Conservation (phyloP, 2,888 invertebrate species). For the Cremastobaeus sp. region DNA sequence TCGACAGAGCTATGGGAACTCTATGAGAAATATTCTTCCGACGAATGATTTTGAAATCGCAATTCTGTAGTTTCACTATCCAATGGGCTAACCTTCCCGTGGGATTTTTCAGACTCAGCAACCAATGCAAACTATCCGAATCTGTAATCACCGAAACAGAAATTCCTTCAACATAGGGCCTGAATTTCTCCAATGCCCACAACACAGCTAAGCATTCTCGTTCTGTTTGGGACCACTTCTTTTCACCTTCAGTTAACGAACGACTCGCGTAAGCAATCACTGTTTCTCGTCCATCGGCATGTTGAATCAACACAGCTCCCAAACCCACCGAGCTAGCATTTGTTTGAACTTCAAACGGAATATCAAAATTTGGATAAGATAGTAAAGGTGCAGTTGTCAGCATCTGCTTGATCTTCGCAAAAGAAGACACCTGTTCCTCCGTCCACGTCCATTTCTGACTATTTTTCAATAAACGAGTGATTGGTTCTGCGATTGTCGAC, state of each 20-base stretch:
- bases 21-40: too few relatives aligned
- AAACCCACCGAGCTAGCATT: slow-evolving; percentile 7
- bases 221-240: slow-evolving; percentile 4
- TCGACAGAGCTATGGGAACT: not conserved
- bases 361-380: too few relatives aligned
- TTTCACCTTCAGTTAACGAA: not conserved
- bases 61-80: too few relatives aligned
- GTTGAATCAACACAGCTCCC: slow-evolving; percentile 8
- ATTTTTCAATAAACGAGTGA: not conserved
- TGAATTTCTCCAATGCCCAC: slow-evolving; percentile 4
- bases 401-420: too few relatives aligned
- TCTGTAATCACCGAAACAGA: not conserved
- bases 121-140: not conserved
- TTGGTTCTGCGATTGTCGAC: too few relatives aligned
- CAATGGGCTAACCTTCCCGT: slow-evolving; percentile 1
- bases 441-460: too few relatives aligned
- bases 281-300: not conserved
- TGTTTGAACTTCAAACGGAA: not conserved
- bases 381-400: too few relatives aligned
- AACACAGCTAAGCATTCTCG: slow-evolving; percentile 3
- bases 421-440: too few relatives aligned
- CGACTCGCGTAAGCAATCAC: not conserved
- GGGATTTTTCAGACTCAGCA: not conserved
- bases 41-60: not conserved
- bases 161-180: not conserved